Evolutionary conservation across 2,113 vertebrate species (phyloP), one percentile per base, ranked within the genome.

Genomic region (Microcebus jonahi): DNA sequence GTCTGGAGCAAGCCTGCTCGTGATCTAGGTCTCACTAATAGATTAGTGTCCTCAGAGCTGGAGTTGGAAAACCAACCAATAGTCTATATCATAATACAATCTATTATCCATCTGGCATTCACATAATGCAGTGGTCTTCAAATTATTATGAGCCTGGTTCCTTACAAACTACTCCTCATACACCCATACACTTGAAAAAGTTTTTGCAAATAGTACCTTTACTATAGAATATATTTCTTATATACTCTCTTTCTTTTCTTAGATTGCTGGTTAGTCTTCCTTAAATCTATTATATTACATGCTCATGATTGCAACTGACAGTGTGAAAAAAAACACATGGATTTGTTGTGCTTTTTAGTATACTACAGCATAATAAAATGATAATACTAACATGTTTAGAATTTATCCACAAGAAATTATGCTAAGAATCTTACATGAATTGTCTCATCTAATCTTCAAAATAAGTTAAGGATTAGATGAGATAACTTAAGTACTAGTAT

Each of bases 371-470:
- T 21, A 90, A 86, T 73, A 65, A 14, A 59, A 87, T 55, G 89
- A 80, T 57, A 77, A 95, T 61, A 48, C 18, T 89, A 65, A 77
- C n/a, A 18, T 57, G 70, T 59, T 94, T 90, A 82, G 23, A 85
- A 50, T 29, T 20, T 88, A 65, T 36, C n/a, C n/a, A 86, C 36
- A 50, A 71, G 23, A 36, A 77, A 53, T 15, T 65, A 76, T 65
- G 67, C 34, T 39, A 68, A 90, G 59, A 23, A 50, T 48, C 82
- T 90, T 59, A 73, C 27, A 45, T 83, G 12, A 29, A 48, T 36
- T 94, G 53, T 50, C 18, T 92, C 27, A 76, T 53, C 13, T 71
- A 77, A 81, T 92, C 80, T 45, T 87, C 55, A 55, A 86, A 95
- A 50, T 88, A 57, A 82, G 8, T 61, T 25, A 25, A 61, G 59